These are phyloP conservation scores for Cherax quadricarinatus DNA, from an alignment of 1,140 invertebrate species.

Conservation along the genomic window DNA sequence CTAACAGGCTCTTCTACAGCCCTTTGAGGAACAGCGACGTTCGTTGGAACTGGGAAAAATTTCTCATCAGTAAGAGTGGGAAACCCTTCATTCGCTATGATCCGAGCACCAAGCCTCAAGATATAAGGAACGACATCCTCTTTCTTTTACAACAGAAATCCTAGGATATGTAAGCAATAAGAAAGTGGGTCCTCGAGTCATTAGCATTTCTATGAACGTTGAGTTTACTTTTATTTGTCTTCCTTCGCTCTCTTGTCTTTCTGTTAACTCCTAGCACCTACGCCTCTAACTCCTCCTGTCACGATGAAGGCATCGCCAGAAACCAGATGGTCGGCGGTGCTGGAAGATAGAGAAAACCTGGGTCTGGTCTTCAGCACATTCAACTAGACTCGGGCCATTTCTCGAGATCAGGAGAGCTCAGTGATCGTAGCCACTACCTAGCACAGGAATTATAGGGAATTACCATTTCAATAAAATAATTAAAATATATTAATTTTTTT, in stretches of 20 bases:
- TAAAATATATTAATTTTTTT: no score
- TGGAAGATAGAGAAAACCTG: neutral
- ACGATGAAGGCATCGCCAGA: constrained; percentile 34
- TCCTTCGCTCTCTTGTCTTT: no score
- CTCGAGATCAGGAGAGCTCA: neutral
- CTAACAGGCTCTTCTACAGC: constrained; percentile 73
- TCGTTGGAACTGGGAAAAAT: constrained; percentile 80
- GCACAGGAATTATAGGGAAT: no score
- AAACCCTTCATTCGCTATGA: constrained; percentile 74
- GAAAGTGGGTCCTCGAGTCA: neutral
- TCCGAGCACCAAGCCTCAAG: constrained; percentile 74
- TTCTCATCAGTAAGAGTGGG: constrained; percentile 77
- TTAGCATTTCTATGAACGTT: no score
- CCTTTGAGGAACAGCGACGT: constrained; percentile 76
- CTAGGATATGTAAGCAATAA: neutral
- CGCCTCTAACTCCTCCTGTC: neutral
- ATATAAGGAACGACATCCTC: constrained; percentile 74
- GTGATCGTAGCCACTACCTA: neutral
- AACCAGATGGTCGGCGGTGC: constrained; percentile 44
- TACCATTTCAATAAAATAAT: no score
- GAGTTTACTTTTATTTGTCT: no score
- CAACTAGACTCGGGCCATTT: constrained; percentile 1
- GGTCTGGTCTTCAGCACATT: constrained; percentile 49
- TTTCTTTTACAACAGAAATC: constrained; percentile 56
- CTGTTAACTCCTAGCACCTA: no score